Base-by-base conservation (phyloP, 1,140 invertebrate species). In the Drosophila pandora region DNA sequence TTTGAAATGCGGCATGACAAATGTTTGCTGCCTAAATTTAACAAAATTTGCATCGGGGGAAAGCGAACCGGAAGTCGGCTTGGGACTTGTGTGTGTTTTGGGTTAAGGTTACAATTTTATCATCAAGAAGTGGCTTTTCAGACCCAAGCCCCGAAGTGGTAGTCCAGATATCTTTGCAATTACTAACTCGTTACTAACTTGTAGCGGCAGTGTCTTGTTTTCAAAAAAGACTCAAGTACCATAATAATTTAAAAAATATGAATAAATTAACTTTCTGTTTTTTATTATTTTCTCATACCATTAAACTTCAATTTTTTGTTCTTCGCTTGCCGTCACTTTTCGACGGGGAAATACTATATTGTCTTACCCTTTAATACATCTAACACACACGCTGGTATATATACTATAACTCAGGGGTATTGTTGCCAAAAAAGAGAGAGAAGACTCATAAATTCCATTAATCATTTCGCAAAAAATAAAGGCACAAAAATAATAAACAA, bases 401-500 rank as follows among this genome's bases (percentile, higher is more conserved):
- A 34, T 58, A 43, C 41, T 17, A 43, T 21, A 21, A 17, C 17
- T 43, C 12, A 43, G 28, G 62, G 17, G n/a, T 62, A 23, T 78
- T 59, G 60, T 45, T 70, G 43, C 52, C 65, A 55, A 67, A 55
- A 54, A 34, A 12, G n/a, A 30, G 37, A 23, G 25, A 73, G 53
- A 39, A 62, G 53, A 56, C 23, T 67, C 23, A 68, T 45, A 68
- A 68, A 70, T 83, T 70, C 76, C 79, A 82, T 82, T 82, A 82
- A 85, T 85, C 83, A 87, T 87, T 87, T 81, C 48, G 69, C 43
- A 45, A 67, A 79, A 62, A 43, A 74, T 43, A 43, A 48, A 68
- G 39, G 37, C 64, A 21, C 39, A 83, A 64, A 83, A 64, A 64
- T 58, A 74, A 62, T 37, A 77, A 76, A 41, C 56, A 43, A 43